Percentiles rank a stretch among this genome's conserved stretches.
These are phyloP conservation scores for Crypturellus undulatus DNA, from an alignment of 2,113 vertebrate species.

Conservation along the genomic window DNA sequence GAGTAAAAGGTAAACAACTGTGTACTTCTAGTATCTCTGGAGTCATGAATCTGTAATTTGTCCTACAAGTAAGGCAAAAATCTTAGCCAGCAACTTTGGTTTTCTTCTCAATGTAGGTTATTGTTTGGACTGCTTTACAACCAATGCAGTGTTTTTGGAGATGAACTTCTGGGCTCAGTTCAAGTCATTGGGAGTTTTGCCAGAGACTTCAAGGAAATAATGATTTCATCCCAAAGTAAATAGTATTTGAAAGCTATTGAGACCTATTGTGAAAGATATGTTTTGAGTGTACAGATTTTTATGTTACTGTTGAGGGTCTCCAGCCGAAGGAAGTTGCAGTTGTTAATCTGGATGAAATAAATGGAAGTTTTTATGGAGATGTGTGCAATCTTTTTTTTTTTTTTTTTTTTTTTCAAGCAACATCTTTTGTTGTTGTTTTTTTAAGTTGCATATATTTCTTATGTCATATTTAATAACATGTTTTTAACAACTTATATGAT, in stretches of 20 bases:
- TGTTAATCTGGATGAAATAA: neutral
- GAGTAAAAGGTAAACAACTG: neutral
- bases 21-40: neutral
- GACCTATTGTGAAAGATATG: neutral
- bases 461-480: neutral
- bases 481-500: neutral
- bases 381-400: neutral
- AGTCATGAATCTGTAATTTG: neutral
- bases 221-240: neutral
- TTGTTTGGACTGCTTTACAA: neutral
- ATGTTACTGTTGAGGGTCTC: neutral
- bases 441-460: neutral
- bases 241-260: neutral
- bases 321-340: neutral
- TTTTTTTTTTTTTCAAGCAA: neutral
- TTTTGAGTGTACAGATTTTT: neutral
- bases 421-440: fast-evolving
- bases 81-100: neutral
- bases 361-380: neutral
- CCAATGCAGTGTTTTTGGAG: fast-evolving
- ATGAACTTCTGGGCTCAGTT: neutral
- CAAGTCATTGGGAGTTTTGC: neutral
- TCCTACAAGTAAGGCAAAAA: neutral
- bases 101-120: neutral
- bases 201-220: neutral